Base-by-base conservation (phyloP, 2,888 invertebrate species). In the Ennomos erosarius region DNA sequence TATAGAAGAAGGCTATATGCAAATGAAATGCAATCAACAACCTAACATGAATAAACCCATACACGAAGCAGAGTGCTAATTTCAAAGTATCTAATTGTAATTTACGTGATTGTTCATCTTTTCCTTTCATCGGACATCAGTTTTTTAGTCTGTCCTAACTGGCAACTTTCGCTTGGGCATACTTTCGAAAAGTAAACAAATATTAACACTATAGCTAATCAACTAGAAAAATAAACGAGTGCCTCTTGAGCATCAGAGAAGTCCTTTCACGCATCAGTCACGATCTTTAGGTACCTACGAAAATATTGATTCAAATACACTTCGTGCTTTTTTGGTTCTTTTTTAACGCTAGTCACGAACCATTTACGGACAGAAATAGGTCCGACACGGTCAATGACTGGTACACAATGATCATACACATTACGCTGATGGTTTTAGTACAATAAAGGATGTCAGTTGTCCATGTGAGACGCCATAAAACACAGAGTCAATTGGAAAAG, bases 401-500 rank as follows among this genome's bases (percentile, higher is more conserved):
- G 43, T 52, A 12, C 52, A 65, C 69, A 69, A 67, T 62, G 55
- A 65, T 61, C 51, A 10, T 50, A n/a, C n/a, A 55, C 37, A 51
- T 59, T 52, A 60, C 39, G 55, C 9, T 37, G 42, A 37, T 54
- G 40, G 52, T 49, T 43, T 42, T 42, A 34, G 58, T 40, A 16
- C 35, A 48, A 26, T 44, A 56, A 43, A 58, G 52, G 66, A 67
- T 62, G 61, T 62, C 11, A 59, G 46, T 55, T 55, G 59, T 49
- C 62, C 55, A 62, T 56, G 64, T 64, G 65, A 60, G 64, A 68
- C 68, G 58, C 45, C 46, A 61, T 58, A 59, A 57, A 59, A 58
- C 49, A 43, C 46, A 9, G 42, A 59, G 62, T 34, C 62, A 62
- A 64, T 62, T 65, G 64, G 54, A 56, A 64, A 59, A 64, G 59